Conservation (phyloP, 2,113 vertebrate species). For the Stercorarius parasiticus region DNA sequence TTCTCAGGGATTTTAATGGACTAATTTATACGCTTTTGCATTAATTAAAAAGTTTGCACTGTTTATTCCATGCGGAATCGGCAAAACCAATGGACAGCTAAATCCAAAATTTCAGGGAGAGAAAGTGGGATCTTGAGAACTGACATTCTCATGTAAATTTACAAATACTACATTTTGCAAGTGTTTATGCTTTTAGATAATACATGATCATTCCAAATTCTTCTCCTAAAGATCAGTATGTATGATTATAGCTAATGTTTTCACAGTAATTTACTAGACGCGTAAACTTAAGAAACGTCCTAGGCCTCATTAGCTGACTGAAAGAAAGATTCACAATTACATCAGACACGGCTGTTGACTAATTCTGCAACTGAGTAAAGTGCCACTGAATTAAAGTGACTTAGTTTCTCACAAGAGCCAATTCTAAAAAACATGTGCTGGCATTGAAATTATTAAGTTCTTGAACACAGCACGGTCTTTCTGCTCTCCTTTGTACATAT, state of each 20-base stretch:
- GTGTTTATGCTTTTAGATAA: background rate
- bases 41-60: background rate
- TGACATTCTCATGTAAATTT: background rate
- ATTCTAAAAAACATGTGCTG: background rate
- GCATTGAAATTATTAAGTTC: background rate
- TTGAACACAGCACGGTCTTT: background rate
- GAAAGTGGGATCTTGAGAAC: background rate
- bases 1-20: background rate
- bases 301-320: background rate
- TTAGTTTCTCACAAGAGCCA: background rate
- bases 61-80: background rate
- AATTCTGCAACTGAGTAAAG: background rate
- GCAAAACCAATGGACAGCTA: background rate
- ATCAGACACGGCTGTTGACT: background rate
- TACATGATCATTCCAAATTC: background rate
- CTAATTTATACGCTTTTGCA: background rate
- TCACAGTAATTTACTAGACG: background rate
- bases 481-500: background rate
- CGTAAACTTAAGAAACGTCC: background rate
- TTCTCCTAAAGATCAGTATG: background rate
- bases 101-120: background rate
- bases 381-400: background rate
- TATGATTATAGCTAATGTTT: background rate
- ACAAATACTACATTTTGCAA: background rate
- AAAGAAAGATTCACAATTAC: background rate